Conservation (phyloP, 2,888 invertebrate species). For the Adelognathus sp. region DNA sequence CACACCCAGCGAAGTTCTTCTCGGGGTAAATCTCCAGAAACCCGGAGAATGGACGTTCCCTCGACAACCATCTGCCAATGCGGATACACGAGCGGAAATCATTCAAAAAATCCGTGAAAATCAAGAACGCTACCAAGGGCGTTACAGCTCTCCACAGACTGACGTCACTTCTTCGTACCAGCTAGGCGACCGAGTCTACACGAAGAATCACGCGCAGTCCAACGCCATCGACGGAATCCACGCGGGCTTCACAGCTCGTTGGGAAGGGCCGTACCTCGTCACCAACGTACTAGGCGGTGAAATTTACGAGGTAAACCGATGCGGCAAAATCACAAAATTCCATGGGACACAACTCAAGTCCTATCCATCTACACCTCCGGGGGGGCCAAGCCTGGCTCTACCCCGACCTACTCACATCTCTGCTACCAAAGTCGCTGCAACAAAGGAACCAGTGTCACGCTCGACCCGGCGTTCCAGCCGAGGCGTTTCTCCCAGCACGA, state of each 20-base stretch:
- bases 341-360: background rate
- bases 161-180: background rate
- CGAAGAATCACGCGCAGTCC: background rate
- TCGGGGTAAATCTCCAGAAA: background rate
- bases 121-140: background rate
- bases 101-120: background rate
- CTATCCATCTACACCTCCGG: too few species aligned
- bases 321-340: background rate
- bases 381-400: too few species aligned
- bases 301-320: background rate
- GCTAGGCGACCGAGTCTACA: background rate
- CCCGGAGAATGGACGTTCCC: conserved; percentile 7
- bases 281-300: background rate
- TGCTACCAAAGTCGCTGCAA: too few species aligned
- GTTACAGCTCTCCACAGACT: background rate
- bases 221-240: background rate
- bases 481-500: too few species aligned
- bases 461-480: too few species aligned
- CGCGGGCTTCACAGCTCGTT: background rate
- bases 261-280: background rate
- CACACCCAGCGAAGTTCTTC: background rate
- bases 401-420: too few species aligned
- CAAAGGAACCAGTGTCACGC: too few species aligned
- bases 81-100: background rate
- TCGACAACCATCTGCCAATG: background rate